Evolutionary conservation across 2,113 vertebrate genomes (phyloP).

Genomic region (Rhegmatorhina hoffmannsi): DNA sequence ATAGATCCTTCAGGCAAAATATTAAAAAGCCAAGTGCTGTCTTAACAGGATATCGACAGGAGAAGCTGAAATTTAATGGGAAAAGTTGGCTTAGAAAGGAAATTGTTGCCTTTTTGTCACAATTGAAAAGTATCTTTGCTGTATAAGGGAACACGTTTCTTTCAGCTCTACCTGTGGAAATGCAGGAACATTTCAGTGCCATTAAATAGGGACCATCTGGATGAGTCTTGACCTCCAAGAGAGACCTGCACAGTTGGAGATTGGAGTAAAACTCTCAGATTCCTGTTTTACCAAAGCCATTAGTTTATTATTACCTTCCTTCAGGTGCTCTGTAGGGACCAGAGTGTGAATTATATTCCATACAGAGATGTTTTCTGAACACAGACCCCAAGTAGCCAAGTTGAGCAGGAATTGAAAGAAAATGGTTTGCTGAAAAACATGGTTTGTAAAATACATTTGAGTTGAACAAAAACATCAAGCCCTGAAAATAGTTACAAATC

Average conservation of each 20-base stretch:
- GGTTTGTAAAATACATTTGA: not conserved
- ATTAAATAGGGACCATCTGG: not conserved
- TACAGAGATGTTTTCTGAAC: not conserved
- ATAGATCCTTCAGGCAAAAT: conserved; percentile 72
- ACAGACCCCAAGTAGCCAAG: not conserved
- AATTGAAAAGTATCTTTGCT: not conserved
- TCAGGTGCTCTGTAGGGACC: not conserved
- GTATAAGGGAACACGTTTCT: not conserved
- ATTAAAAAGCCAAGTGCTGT: conserved; percentile 73
- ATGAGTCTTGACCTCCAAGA: not conserved
- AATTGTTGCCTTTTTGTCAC: not conserved
- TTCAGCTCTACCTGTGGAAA: not conserved
- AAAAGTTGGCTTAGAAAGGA: conserved; percentile 23
- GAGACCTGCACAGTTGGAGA: not conserved
- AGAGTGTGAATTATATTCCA: not conserved
- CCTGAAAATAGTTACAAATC: not conserved
- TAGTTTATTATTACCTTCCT: conserved; percentile 5
- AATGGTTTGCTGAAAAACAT: not conserved
- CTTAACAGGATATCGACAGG: conserved; percentile 68
- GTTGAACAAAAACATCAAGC: not conserved
- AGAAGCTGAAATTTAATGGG: conserved; percentile 36
- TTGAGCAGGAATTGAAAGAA: not conserved
- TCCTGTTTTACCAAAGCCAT: not conserved
- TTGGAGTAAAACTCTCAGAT: not conserved
- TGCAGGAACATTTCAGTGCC: not conserved